Evolutionary conservation across 2,797 vertebrate species (phyloP), one percentile per base, ranked within the genome.

Genomic region (Glyptemys insculpta): DNA sequence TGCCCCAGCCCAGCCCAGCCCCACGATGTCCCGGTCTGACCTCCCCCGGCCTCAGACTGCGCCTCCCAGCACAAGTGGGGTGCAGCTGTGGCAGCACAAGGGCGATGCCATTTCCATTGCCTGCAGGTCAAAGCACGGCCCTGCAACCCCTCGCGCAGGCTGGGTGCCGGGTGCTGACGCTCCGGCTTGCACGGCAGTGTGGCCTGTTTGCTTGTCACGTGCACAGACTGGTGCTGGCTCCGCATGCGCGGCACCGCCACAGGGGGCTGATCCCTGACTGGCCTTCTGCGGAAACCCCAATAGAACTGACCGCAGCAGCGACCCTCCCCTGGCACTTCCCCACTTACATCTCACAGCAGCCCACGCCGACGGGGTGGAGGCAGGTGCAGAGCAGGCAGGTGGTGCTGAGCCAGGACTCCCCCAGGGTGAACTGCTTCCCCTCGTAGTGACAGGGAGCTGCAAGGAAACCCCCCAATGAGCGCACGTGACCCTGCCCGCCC

Each of bases 261-360:
- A 2, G 5, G n/a, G 31, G 87, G 27, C 81, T 0, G 0, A 54
- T 21, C 53, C 21, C 53, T 53, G 52, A 50, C 41, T 15, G 72
- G 56, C 25, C 90, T 59, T 31, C 57, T 29, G 57, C 10, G 12
- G 27, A 29, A 59, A 29, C 27, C 29, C 12, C 27, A 59, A 59
- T 2, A 80, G 81, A 68, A 68, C 25, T 9, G 4, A 19, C 11
- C 16, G 4, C 19, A 3, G 59, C 3, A 80, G 85, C 81, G 79
- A 49, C 34, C n/a, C 76, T 1, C 5, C 44, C 34, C 41, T 0
- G 0, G 25, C 53, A 21, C 4, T 23, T 79, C 50, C 79, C 91
- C 89, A 98, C 99, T 99, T 96, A 99, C 99, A 97, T 99, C 97
- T 99, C 99, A 0, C 99, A 99, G 98, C 99, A 99, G 81, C 99